Conservation (phyloP, 2,113 vertebrate genomes). For the Corydoras maculifer region DNA sequence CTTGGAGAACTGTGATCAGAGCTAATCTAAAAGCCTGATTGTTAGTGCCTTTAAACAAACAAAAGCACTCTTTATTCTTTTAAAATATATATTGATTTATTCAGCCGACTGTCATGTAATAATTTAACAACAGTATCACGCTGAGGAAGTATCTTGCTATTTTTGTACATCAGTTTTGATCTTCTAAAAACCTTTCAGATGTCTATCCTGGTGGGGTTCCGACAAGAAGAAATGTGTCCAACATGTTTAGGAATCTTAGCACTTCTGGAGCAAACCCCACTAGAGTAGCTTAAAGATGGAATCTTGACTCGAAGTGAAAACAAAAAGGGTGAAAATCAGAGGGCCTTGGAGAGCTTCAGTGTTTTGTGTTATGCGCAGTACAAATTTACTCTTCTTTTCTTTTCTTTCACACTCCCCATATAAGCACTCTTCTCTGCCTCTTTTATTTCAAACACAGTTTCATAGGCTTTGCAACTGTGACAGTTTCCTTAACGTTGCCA, state of each 20-base stretch:
- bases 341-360: neutral
- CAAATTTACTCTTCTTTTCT: neutral
- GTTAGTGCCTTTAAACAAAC: neutral
- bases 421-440: neutral
- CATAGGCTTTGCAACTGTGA: neutral
- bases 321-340: neutral
- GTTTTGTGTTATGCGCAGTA: neutral
- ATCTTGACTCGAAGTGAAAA: neutral
- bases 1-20: neutral
- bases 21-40: neutral
- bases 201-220: neutral
- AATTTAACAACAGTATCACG: neutral
- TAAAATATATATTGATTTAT: neutral
- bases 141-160: neutral
- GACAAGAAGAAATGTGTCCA: neutral
- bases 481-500: no score
- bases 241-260: neutral
- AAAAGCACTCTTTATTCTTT: neutral
- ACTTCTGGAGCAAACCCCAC: neutral
- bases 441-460: neutral
- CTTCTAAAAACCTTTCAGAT: neutral
- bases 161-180: neutral
- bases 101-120: no score
- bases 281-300: neutral
- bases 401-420: neutral